Percentiles rank a stretch among this genome's conserved stretches.
These are phyloP conservation scores for Heliconius congener DNA, from an alignment of 1,140 invertebrate genomes.

Conservation along the genomic window DNA sequence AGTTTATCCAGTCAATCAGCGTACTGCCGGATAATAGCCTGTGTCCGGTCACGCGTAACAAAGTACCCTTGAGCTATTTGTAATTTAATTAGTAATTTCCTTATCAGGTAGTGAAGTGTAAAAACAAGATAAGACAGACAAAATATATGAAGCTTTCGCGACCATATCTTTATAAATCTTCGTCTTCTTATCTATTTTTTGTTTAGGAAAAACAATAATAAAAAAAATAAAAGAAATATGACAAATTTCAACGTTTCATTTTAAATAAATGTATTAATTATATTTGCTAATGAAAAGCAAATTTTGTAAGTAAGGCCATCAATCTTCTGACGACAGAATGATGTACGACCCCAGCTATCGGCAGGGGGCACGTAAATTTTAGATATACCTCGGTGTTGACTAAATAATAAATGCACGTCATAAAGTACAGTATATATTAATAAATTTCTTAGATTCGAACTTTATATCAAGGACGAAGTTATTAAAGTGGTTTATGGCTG, in stretches of 20 bases:
- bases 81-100: conserved; percentile 11
- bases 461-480: neutral
- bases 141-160: neutral
- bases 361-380: conserved; percentile 41
- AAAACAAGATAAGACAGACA: conserved; percentile 1
- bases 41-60: conserved; percentile 1
- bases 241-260: neutral
- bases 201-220: neutral
- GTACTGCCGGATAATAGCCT: neutral
- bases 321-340: conserved; percentile 47
- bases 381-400: conserved; percentile 32
- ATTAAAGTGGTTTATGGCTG: neutral
- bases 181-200: neutral
- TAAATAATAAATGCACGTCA: conserved; percentile 30
- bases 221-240: neutral
- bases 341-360: conserved; percentile 52
- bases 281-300: conserved; percentile 55
- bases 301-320: conserved; percentile 55
- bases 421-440: neutral
- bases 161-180: neutral
- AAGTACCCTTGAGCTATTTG: neutral
- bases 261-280: conserved; percentile 37
- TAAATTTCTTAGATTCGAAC: neutral
- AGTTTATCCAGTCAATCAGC: neutral
- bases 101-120: conserved; percentile 3